Evolutionary conservation across 30 jellyfish, hydroid and myxozoan species (phyloP), one percentile per base, ranked within the genome.

Genomic region (Hydractinia symbiolongicarpus): DNA sequence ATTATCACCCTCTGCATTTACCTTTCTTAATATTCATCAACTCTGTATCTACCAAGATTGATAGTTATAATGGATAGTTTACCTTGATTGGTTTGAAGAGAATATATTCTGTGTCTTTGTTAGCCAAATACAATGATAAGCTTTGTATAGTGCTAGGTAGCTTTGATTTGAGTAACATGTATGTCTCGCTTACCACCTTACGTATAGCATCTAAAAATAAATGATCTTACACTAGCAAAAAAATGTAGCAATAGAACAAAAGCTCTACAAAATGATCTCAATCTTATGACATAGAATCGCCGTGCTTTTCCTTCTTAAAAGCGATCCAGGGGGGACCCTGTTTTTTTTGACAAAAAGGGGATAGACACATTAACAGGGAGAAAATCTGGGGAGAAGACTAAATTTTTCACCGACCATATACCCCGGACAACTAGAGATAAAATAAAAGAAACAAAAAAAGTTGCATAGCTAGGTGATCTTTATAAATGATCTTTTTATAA

Each of bases 31-130:
- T 30, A 30, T 30, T 30, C 2, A 30, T 2, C 44, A 30, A 2
- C 44, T 30, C 44, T 30, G 2, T 30, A 30, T 30, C 2, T 30
- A 30, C 44, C 44, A n/a, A n/a, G n/a, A n/a, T n/a, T n/a, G n/a
- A n/a, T n/a, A n/a, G n/a, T n/a, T n/a, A n/a, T n/a, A n/a, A n/a
- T n/a, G n/a, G n/a, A n/a, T n/a, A n/a, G 9, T 64, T 44, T 80
- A 91, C 98, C 96, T 86, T 91, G 81, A 91, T 83, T 52, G 98
- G 98, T 69, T 87, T 86, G 82, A 86, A 91, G 10, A 91, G 83
- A n/a, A 91, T 91, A 69, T 91, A 91, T 72, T 91, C 98, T 0
- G 98, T 91, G 55, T 91, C 98, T 75, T 91, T 91, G 76, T 91
- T 91, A 20, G 98, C 98, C 76, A 91, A 62, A 77, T 91, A 91